Conservation (phyloP, 2,113 vertebrate genomes). For the Platysteira castanea region DNA sequence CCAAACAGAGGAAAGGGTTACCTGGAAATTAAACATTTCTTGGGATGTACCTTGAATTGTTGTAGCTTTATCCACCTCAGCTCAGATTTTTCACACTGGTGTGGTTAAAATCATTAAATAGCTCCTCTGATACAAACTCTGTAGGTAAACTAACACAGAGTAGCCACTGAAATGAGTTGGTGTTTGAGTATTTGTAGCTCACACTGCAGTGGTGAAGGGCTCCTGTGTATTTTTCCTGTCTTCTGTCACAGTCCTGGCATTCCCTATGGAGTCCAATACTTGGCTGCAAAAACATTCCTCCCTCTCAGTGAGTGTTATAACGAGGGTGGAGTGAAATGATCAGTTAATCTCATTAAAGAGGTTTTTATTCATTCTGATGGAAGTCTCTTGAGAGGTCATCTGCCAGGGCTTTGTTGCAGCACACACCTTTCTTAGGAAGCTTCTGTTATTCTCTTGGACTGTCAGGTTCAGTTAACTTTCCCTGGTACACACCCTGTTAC, state of each 20-base stretch:
- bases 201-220: background rate
- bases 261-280: background rate
- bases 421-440: conserved; percentile 48
- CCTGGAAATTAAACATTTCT: background rate
- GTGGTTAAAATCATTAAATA: background rate
- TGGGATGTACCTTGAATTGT: background rate
- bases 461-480: conserved; percentile 65
- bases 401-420: conserved; percentile 35
- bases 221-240: background rate
- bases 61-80: background rate
- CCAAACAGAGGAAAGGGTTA: background rate
- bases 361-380: conserved; percentile 46
- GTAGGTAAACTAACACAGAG: accelerated
- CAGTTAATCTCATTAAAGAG: conserved; percentile 59
- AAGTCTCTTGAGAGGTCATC: conserved; percentile 51
- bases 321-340: conserved; percentile 53
- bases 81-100: background rate
- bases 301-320: conserved; percentile 43
- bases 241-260: background rate
- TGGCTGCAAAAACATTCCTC: conserved; percentile 10
- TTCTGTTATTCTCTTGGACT: conserved; percentile 53
- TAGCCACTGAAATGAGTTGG: background rate
- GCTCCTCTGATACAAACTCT: background rate
- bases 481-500: conserved; percentile 58
- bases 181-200: background rate